Percentiles rank a stretch among this genome's conserved stretches.
These are phyloP conservation scores for Pseudomyrmex sp. DNA, from an alignment of 1,140 invertebrate genomes.

Conservation along the genomic window DNA sequence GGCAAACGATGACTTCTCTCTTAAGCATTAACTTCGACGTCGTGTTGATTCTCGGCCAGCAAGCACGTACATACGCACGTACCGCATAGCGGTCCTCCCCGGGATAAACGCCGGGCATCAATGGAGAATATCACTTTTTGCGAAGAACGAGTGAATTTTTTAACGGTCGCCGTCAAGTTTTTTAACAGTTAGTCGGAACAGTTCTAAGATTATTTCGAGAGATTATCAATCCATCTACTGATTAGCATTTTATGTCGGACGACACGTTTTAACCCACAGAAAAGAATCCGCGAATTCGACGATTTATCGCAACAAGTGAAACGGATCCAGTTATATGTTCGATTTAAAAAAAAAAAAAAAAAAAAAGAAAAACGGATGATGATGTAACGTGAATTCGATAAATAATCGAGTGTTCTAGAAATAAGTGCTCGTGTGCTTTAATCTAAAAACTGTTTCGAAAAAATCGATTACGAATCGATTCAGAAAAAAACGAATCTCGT, in stretches of 20 bases:
- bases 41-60: conserved; percentile 64
- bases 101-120: conserved; percentile 33
- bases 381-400: neutral
- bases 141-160: conserved; percentile 41
- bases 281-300: neutral
- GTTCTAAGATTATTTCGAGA: too few relatives aligned
- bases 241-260: conserved; percentile 8
- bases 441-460: neutral
- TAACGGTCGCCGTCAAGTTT: conserved; percentile 49
- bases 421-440: conserved; percentile 4
- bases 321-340: neutral
- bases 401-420: neutral
- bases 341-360: neutral
- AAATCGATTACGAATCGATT: neutral
- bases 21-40: conserved; percentile 66
- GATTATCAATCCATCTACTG: neutral
- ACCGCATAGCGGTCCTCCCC: conserved; percentile 61
- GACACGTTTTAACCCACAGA: neutral
- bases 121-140: conserved; percentile 52
- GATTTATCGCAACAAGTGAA: neutral
- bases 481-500: neutral
- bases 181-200: conserved; percentile 48
- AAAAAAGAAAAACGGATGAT: neutral
- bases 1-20: conserved; percentile 67
- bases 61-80: conserved; percentile 52